A percentile compares a stretch with the other conserved stretches of the same genome.
Evolutionary conservation across 2,888 invertebrate species (phyloP).

Genomic region (Liposcelis brunnea): DNA sequence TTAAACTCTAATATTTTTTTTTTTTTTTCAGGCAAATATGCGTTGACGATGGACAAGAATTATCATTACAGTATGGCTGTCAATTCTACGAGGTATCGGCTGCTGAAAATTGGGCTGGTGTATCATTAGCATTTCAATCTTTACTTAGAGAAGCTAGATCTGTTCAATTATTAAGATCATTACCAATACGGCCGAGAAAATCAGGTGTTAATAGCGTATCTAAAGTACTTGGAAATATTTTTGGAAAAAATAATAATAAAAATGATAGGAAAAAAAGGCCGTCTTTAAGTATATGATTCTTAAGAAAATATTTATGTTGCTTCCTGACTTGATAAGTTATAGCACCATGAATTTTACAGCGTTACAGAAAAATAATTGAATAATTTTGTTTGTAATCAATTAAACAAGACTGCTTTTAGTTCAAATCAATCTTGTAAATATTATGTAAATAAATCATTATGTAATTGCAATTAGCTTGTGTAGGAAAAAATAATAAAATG

Average conservation of each 20-base stretch:
- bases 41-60: constrained; percentile 62
- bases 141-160: constrained; percentile 56
- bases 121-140: constrained; percentile 62
- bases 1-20: no score
- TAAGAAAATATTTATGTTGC: no score
- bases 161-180: constrained; percentile 46
- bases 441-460: no score
- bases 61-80: constrained; percentile 58
- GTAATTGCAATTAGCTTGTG: no score
- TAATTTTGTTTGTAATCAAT: no score
- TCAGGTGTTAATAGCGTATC: constrained; percentile 61
- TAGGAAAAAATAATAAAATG: no score
- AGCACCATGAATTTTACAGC: no score
- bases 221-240: constrained; percentile 62
- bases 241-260: constrained; percentile 53
- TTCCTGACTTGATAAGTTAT: no score
- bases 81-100: constrained; percentile 76
- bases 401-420: no score
- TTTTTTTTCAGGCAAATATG: constrained; percentile 45
- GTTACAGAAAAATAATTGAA: no score
- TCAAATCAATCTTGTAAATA: no score
- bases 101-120: constrained; percentile 65
- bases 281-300: constrained; percentile 50
- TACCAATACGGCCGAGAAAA: constrained; percentile 48
- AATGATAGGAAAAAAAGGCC: constrained; percentile 61